phyloP scores from a whole-genome alignment of 2,888 invertebrate species.

The Drosophila crucigera region DNA sequence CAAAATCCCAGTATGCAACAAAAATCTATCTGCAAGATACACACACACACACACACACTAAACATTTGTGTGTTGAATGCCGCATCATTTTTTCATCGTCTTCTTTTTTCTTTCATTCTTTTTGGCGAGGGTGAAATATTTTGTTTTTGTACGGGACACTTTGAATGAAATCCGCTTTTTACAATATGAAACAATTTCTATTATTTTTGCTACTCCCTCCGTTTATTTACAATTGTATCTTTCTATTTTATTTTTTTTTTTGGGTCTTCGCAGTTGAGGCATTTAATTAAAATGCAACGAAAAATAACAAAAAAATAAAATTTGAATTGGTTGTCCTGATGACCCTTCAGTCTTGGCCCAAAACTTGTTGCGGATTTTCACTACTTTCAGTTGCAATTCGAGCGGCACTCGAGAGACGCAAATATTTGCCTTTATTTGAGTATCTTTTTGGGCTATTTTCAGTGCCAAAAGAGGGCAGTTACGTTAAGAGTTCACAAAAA shows the following conservation, averaged over 20 bases:
- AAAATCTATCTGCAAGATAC: slow-evolving; percentile 55
- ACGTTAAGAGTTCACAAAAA: slow-evolving; percentile 17
- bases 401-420: slow-evolving; percentile 45
- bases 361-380: slow-evolving; percentile 35
- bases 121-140: slow-evolving; percentile 66
- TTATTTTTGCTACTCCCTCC: slow-evolving; percentile 23
- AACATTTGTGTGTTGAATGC: slow-evolving; percentile 55
- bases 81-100: slow-evolving; percentile 27
- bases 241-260: neutral
- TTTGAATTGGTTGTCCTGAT: slow-evolving; percentile 27
- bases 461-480: neutral
- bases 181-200: slow-evolving; percentile 51
- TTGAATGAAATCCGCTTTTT: slow-evolving; percentile 43
- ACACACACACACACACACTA: slow-evolving; percentile 29
- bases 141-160: slow-evolving; percentile 41
- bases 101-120: slow-evolving; percentile 18
- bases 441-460: slow-evolving; percentile 15
- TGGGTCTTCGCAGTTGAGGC: slow-evolving; percentile 27
- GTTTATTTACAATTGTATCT: slow-evolving; percentile 45
- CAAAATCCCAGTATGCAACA: slow-evolving; percentile 60
- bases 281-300: slow-evolving; percentile 61
- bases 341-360: slow-evolving; percentile 41
- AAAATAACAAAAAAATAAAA: slow-evolving; percentile 9
- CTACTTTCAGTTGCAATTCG: slow-evolving; percentile 38
- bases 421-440: slow-evolving; percentile 60